Conservation (phyloP, 92 coral and sea anemone species). For the Phenganax marumi region DNA sequence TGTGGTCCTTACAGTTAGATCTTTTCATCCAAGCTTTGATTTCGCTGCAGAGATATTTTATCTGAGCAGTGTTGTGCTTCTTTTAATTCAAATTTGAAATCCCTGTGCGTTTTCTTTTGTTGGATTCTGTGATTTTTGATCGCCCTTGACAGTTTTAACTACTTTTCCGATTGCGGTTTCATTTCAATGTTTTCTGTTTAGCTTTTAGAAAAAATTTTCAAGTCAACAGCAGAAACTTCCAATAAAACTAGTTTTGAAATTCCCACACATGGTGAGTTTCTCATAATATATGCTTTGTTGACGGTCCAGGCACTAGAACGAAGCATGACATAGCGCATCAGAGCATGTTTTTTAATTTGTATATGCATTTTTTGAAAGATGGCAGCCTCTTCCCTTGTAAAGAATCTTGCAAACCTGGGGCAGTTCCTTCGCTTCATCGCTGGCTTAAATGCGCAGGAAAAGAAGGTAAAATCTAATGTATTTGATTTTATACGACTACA, state of each 20-base stretch:
- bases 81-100: too few relatives aligned
- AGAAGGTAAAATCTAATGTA: constrained; percentile 61
- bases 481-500: not conserved
- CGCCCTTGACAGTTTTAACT: too few relatives aligned
- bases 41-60: too few relatives aligned
- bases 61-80: too few relatives aligned
- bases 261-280: constrained; percentile 16
- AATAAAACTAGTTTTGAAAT: constrained; percentile 72
- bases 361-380: not conserved
- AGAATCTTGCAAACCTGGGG: constrained; percentile 77
- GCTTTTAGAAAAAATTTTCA: constrained; percentile 71
- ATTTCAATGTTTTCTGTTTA: constrained; percentile 8
- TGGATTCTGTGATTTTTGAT: too few relatives aligned
- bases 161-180: too few relatives aligned
- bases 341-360: not conserved
- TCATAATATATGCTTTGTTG: not conserved
- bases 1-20: too few relatives aligned
- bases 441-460: constrained; percentile 94
- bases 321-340: not conserved
- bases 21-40: too few relatives aligned
- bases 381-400: not conserved
- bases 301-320: not conserved
- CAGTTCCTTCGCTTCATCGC: constrained; percentile 89
- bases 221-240: constrained; percentile 64
- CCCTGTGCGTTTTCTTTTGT: too few relatives aligned